Evolutionary conservation across 2,888 invertebrate species (phyloP), one percentile per base, ranked within the genome.

Genomic region (Slavum lentiscoides): DNA sequence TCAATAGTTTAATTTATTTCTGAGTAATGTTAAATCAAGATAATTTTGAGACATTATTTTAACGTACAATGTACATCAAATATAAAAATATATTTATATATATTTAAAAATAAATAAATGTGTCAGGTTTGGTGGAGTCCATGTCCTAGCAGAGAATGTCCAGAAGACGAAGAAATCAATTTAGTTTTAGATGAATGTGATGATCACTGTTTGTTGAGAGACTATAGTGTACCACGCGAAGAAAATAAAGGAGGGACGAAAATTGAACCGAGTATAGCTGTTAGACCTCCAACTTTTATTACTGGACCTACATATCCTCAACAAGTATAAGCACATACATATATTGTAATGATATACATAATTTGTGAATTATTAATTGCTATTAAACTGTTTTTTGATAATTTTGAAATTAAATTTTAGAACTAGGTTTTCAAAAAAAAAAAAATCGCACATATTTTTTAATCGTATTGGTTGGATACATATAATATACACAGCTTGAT

Each of bases 111-210:
- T 49, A 43, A 9, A 17, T 30, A 67, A 58, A 21, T 73, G 73
- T 72, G 64, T 21, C 85, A 91, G 91, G 92, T 93, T 58, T 93
- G 93, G 93, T 93, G 93, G 93, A 92, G 92, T 85, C 93, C 93
- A 0, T 93, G 93, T 85, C 92, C 92, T 0, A 93, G 92, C 84
- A 88, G 93, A 83, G 92, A 93, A 86, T 93, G 93, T 85, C 93
- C 93, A 0, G 92, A 91, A 84, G 91, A 91, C 83, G 92, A 92
- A 84, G 91, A 91, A 84, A 87, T 93, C 49, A 91, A 92, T 85
- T 89, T 93, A 85, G 91, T 92, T 21, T 88, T 93, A 55, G 91
- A 92, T 84, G 89, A 91, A 84, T 93, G 93, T 85, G 89, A 91
- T 15, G 92, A 93, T 86, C 91, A 93, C 86, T 93, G 93, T 85